A percentile compares a stretch with the other conserved stretches of the same genome.
These are phyloP conservation scores for Lamprotornis superbus DNA, from an alignment of 2,113 vertebrate species.

Conservation along the genomic window DNA sequence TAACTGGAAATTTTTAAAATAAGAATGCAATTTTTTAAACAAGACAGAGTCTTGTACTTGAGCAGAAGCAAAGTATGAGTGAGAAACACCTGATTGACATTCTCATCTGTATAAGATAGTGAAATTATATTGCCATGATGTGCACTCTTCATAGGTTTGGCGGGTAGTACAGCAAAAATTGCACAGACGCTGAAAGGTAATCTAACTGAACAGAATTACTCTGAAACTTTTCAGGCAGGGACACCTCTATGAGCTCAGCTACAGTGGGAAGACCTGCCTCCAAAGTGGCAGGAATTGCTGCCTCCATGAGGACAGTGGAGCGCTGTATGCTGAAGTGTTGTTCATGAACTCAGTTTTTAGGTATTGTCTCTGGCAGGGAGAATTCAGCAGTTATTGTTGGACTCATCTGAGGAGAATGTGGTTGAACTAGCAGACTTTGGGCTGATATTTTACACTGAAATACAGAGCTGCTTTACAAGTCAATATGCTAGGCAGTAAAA, in stretches of 20 bases:
- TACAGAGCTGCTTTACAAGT: background rate
- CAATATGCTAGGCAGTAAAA: background rate
- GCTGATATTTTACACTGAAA: background rate
- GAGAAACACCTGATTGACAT: background rate
- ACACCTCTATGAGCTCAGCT: background rate
- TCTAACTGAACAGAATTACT: background rate
- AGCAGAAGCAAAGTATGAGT: background rate
- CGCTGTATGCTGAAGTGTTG: background rate
- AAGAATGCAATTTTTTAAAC: background rate
- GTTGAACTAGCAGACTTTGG: background rate
- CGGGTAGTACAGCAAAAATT: background rate
- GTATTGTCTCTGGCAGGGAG: background rate
- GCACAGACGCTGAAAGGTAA: background rate
- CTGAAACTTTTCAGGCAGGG: background rate
- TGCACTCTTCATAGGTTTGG: background rate
- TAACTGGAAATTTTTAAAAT: background rate
- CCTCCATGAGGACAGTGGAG: background rate
- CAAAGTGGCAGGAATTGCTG: background rate
- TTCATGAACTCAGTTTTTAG: fast-evolving
- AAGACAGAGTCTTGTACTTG: background rate
- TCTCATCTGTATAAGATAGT: background rate
- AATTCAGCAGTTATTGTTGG: background rate
- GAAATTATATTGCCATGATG: background rate
- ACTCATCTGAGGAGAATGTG: background rate
- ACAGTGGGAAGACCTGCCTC: background rate